These are phyloP conservation scores for Adrianichthys oophorus DNA, from an alignment of 2,797 vertebrate species.

Conservation along the genomic window DNA sequence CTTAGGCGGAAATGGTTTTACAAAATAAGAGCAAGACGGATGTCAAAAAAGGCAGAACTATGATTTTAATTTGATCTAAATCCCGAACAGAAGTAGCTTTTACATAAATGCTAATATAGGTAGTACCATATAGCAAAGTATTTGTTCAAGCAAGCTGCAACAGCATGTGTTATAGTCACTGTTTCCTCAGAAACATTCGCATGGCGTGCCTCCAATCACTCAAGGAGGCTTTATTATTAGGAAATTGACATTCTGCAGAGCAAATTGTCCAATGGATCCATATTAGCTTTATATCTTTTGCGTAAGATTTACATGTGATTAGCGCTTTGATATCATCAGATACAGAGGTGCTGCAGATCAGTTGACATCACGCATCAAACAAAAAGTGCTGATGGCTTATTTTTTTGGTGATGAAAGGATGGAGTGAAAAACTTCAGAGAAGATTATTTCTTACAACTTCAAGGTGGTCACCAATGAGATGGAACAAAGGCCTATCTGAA, in stretches of 20 bases:
- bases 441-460: slow-evolving; percentile 22
- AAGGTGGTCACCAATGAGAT: slow-evolving; percentile 31
- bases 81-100: slow-evolving; percentile 65
- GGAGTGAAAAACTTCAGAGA: slow-evolving; percentile 25
- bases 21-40: slow-evolving; percentile 45
- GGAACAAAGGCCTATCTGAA: slow-evolving; percentile 55
- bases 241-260: slow-evolving; percentile 55
- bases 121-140: slow-evolving; percentile 52
- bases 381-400: slow-evolving; percentile 3
- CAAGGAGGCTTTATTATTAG: slow-evolving; percentile 52
- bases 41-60: slow-evolving; percentile 56
- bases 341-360: slow-evolving; percentile 32
- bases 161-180: slow-evolving; percentile 56
- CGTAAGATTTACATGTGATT: slow-evolving; percentile 23
- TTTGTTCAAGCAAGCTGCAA: slow-evolving; percentile 64
- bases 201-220: slow-evolving; percentile 51
- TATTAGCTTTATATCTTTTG: slow-evolving; percentile 18
- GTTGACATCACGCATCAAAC: slow-evolving; percentile 42
- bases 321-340: slow-evolving; percentile 41
- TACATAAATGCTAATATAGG: slow-evolving; percentile 60
- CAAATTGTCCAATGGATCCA: slow-evolving; percentile 34
- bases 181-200: slow-evolving; percentile 67
- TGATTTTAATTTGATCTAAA: slow-evolving; percentile 65
- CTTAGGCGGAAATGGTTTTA: too few relatives aligned
- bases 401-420: slow-evolving; percentile 28